Conservation (phyloP, 2,797 vertebrate genomes). For the Miichthys miiuy region DNA sequence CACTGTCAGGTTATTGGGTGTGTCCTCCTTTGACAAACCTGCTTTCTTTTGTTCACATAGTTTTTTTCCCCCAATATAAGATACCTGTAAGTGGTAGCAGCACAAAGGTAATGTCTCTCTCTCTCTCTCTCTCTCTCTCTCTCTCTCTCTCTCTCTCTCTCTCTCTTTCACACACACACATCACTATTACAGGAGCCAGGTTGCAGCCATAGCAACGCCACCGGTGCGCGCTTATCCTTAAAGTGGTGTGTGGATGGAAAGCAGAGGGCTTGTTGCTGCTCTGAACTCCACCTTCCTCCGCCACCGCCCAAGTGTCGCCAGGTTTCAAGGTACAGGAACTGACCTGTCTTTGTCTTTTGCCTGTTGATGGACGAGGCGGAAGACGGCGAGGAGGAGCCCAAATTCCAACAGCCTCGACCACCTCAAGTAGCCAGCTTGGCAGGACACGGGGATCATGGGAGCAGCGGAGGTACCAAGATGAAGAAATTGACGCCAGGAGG, state of each 20-base stretch:
- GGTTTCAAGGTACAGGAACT: constrained; percentile 59
- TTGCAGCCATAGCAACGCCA: constrained; percentile 82
- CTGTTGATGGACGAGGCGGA: constrained; percentile 77
- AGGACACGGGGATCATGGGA: constrained; percentile 61
- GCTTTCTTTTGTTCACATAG: neutral
- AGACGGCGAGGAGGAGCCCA: constrained; percentile 82
- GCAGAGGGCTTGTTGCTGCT: constrained; percentile 61
- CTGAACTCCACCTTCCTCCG: constrained; percentile 60
- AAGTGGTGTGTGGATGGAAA: constrained; percentile 70
- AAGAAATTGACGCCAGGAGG: constrained; percentile 80
- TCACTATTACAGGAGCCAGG: constrained; percentile 55
- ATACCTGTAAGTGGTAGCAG: constrained; percentile 25
- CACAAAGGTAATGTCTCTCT: constrained; percentile 17
- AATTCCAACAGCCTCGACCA: constrained; percentile 76
- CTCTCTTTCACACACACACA: constrained; percentile 1
- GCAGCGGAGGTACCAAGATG: constrained; percentile 78
- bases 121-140: neutral
- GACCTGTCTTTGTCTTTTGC: constrained; percentile 11
- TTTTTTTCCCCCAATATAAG: neutral
- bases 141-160: neutral
- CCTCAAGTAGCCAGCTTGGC: constrained; percentile 42
- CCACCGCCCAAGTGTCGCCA: constrained; percentile 60
- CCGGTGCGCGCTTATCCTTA: constrained; percentile 58
- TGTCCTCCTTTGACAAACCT: neutral
- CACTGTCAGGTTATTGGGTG: neutral